Conservation (phyloP, 2,113 vertebrate genomes). For the Ranitomeya variabilis region DNA sequence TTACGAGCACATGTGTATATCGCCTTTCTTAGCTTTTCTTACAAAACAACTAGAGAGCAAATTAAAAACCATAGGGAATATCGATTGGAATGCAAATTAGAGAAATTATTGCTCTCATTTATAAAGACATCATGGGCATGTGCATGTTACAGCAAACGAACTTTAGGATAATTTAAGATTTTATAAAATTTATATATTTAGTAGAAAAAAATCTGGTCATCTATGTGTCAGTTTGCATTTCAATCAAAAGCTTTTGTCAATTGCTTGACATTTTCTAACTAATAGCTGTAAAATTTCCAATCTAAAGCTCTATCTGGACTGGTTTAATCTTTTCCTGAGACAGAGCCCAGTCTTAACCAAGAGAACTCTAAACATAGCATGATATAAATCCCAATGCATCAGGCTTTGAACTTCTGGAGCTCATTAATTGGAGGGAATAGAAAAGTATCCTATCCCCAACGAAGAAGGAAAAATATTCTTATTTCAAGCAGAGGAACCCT, state of each 20-base stretch:
- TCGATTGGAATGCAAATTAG: not conserved
- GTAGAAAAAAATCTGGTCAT: not conserved
- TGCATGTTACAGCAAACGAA: not conserved
- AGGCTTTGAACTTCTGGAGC: conserved; percentile 71
- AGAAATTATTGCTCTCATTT: not conserved
- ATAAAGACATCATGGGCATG: not conserved
- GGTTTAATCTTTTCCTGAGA: conserved; percentile 29
- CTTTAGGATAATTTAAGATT: not conserved
- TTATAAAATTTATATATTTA: not conserved
- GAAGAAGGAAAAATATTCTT: conserved; percentile 74
- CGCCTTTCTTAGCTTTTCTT: not conserved
- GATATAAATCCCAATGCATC: conserved; percentile 75
- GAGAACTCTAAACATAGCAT: conserved; percentile 61
- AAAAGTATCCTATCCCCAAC: conserved; percentile 67
- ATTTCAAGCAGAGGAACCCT: conserved; percentile 74
- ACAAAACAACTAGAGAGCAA: not conserved
- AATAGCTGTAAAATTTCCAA: not conserved
- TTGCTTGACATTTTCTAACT: not conserved
- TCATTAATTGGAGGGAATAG: conserved; percentile 70
- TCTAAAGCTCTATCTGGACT: conserved; percentile 20
- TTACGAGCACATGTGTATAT: not conserved
- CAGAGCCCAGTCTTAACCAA: conserved; percentile 36
- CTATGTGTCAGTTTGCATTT: not conserved
- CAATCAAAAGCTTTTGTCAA: not conserved
- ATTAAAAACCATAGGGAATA: not conserved